Conservation (phyloP, 2,797 vertebrate genomes). For the Hippoglossus hippoglossus region DNA sequence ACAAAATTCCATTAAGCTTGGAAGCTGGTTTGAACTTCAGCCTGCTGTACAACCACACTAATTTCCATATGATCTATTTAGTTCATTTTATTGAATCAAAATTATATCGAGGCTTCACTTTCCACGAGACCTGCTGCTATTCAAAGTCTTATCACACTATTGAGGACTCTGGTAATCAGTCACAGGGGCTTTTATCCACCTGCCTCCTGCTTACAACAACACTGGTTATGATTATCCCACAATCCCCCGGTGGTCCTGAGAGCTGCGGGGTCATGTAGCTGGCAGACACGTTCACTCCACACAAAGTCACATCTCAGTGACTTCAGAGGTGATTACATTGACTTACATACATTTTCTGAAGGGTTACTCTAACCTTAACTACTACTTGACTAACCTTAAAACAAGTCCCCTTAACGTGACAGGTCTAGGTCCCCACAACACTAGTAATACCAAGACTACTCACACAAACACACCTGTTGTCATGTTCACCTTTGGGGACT, state of each 20-base stretch:
- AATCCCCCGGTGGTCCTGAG: slow-evolving; percentile 27
- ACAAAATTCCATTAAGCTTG: too few species aligned
- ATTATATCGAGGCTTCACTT: slow-evolving; percentile 7
- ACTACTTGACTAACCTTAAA: too few species aligned
- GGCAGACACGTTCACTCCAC: slow-evolving; percentile 16
- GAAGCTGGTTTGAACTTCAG: too few species aligned
- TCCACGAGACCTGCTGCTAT: slow-evolving; percentile 7
- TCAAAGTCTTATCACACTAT: slow-evolving; percentile 22
- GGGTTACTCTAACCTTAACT: not conserved
- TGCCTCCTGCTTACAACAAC: slow-evolving; percentile 23
- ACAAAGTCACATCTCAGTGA: not conserved
- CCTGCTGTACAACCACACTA: too few species aligned
- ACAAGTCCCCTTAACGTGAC: too few species aligned
- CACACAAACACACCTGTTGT: too few species aligned
- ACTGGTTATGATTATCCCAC: slow-evolving; percentile 48
- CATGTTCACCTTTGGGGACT: too few species aligned
- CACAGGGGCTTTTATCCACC: slow-evolving; percentile 33
- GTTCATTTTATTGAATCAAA: slow-evolving; percentile 30
- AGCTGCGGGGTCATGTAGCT: slow-evolving; percentile 34
- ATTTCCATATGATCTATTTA: not conserved
- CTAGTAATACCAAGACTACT: too few species aligned
- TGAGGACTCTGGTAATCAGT: not conserved
- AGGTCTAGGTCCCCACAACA: not conserved
- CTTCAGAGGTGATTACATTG: not conserved
- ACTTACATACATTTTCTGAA: not conserved